A percentile compares a stretch with the other conserved stretches of the same genome.
phyloP scores from a whole-genome alignment of 2,113 vertebrate species.

The Microcebus lehilahytsara region DNA sequence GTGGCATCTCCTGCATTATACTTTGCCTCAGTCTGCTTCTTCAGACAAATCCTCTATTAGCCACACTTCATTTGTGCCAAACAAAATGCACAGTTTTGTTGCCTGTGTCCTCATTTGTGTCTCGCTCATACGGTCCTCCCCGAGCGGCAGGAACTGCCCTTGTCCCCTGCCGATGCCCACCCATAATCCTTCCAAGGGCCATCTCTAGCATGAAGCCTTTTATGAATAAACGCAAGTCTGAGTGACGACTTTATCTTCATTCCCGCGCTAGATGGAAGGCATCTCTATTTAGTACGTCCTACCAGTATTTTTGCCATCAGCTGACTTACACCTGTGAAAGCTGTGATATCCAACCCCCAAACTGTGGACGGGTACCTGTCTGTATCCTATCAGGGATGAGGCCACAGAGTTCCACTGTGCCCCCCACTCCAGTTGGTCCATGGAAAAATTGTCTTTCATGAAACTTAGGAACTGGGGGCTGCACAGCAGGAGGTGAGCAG shows the following conservation, averaged over 20 bases:
- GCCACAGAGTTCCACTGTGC: too few species aligned
- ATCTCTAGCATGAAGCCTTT: not conserved
- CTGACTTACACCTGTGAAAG: not conserved
- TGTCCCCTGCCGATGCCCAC: fast-evolving
- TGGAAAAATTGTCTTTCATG: too few species aligned
- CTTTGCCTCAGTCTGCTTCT: not conserved
- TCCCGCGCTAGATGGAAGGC: not conserved
- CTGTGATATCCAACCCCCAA: too few species aligned
- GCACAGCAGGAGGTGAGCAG: too few species aligned
- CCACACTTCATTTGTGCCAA: not conserved
- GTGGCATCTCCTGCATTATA: not conserved
- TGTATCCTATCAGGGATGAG: too few species aligned
- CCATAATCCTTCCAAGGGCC: not conserved
- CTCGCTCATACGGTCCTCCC: not conserved
- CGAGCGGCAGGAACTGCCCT: too few species aligned
- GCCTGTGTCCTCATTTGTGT: not conserved
- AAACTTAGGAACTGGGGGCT: too few species aligned
- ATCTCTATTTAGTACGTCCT: not conserved
- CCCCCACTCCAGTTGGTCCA: too few species aligned
- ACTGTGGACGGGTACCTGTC: too few species aligned
- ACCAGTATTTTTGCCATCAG: not conserved
- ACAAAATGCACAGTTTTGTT: not conserved
- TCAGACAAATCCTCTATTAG: not conserved
- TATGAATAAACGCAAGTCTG: not conserved
- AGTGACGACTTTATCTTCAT: not conserved